Evolutionary conservation across 2,888 invertebrate genomes (phyloP).

Genomic region (Limnephilus rhombicus): DNA sequence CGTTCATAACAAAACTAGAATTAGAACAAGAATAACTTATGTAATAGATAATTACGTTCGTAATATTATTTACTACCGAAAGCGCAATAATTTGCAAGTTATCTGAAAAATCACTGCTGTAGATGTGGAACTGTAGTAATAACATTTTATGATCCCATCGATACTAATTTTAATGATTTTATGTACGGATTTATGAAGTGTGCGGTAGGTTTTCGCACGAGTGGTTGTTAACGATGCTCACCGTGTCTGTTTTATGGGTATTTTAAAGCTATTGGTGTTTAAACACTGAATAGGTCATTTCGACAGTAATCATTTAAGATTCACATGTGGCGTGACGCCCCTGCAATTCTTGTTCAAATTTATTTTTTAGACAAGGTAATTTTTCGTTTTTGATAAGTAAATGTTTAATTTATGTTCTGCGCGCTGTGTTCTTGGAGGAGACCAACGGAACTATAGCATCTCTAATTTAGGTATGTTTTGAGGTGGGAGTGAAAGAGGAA

Average conservation of each 20-base stretch:
- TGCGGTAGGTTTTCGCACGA: slow-evolving; percentile 13
- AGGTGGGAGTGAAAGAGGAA: too few species aligned
- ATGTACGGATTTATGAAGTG: slow-evolving; percentile 1
- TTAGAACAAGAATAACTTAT: not conserved
- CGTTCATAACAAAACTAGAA: not conserved
- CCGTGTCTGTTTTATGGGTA: slow-evolving; percentile 41
- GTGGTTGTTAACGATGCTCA: slow-evolving; percentile 37
- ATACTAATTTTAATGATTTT: slow-evolving; percentile 38
- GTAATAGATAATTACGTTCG: not conserved
- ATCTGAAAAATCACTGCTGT: not conserved
- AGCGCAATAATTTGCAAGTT: not conserved
- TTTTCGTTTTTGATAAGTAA: too few species aligned
- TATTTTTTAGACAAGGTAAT: too few species aligned
- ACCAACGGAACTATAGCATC: too few species aligned
- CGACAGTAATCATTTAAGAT: not conserved
- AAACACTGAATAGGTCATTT: not conserved
- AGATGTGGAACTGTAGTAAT: not conserved
- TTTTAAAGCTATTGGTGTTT: slow-evolving; percentile 27
- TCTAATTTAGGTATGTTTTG: too few species aligned
- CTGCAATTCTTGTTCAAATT: not conserved
- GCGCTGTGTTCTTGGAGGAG: too few species aligned
- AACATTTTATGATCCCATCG: not conserved
- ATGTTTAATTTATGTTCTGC: too few species aligned
- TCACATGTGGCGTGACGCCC: not conserved
- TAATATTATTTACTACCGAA: not conserved